These are phyloP conservation scores for Drosophila ustulata DNA, from an alignment of 2,888 invertebrate genomes.

Conservation along the genomic window DNA sequence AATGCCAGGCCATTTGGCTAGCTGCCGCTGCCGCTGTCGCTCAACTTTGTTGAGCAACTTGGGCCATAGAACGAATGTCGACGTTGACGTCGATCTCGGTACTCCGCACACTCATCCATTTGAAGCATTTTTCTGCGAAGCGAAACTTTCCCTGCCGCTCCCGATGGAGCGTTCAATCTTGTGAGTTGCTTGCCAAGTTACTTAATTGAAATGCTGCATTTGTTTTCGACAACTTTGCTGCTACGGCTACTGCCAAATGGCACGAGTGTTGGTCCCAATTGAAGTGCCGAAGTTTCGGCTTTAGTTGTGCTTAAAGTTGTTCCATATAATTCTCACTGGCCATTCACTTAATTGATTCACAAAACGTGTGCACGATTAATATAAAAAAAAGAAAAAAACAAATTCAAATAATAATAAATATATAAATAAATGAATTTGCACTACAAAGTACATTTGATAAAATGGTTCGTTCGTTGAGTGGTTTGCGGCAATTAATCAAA, in stretches of 20 bases:
- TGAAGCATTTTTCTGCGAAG: conserved; percentile 36
- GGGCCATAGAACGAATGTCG: conserved; percentile 30
- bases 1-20: conserved; percentile 52
- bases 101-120: conserved; percentile 38
- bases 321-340: conserved; percentile 33
- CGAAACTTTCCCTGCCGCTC: conserved; percentile 33
- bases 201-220: conserved; percentile 74
- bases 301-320: conserved; percentile 39
- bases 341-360: conserved; percentile 45
- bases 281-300: conserved; percentile 38
- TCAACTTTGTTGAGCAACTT: conserved; percentile 57
- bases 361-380: conserved; percentile 31
- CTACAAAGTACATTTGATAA: background rate
- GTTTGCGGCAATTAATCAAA: background rate
- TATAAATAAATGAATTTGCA: background rate
- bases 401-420: background rate
- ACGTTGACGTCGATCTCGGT: conserved; percentile 15
- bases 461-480: background rate
- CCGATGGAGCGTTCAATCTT: conserved; percentile 69
- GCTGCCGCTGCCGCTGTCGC: conserved; percentile 4
- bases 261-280: conserved; percentile 19
- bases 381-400: conserved; percentile 6
- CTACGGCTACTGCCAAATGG: conserved; percentile 11
- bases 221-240: conserved; percentile 48
- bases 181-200: conserved; percentile 43